These are phyloP conservation scores for Frankliniella intonsa DNA, from an alignment of 2,888 invertebrate species.

Conservation along the genomic window DNA sequence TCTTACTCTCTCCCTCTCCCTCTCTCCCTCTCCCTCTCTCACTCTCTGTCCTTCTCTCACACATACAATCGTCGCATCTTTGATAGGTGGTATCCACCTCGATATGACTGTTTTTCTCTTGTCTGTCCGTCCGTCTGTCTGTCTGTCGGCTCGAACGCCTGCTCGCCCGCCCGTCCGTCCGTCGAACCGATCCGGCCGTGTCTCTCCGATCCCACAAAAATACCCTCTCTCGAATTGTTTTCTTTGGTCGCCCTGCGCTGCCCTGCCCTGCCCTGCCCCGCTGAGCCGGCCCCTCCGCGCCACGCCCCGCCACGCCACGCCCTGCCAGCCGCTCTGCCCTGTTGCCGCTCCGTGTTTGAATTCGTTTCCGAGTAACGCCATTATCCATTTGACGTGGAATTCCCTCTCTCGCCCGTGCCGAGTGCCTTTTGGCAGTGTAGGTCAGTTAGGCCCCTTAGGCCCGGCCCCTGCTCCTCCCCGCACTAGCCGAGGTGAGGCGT, in stretches of 20 bases:
- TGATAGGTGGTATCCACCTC: constrained; percentile 16
- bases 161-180: not conserved
- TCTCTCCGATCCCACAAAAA: not conserved
- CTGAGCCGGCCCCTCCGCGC: too few relatives aligned
- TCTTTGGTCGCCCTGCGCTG: not conserved
- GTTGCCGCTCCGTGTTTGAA: too few relatives aligned
- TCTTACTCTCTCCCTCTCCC: not conserved
- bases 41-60: not conserved
- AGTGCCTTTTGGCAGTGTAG: not conserved
- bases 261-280: not conserved
- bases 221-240: not conserved
- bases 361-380: too few relatives aligned
- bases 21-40: not conserved
- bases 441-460: not conserved
- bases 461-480: not conserved
- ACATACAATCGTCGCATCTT: not conserved
- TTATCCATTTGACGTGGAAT: too few relatives aligned
- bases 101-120: constrained; percentile 20
- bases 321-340: too few relatives aligned
- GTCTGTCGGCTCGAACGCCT: not conserved
- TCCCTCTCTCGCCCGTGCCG: not conserved
- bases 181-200: not conserved
- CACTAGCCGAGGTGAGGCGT: too few relatives aligned
- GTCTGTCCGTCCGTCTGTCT: not conserved
- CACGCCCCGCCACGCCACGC: too few relatives aligned